phyloP scores from a whole-genome alignment of 2,797 vertebrate genomes.

The Meda fulgida region DNA sequence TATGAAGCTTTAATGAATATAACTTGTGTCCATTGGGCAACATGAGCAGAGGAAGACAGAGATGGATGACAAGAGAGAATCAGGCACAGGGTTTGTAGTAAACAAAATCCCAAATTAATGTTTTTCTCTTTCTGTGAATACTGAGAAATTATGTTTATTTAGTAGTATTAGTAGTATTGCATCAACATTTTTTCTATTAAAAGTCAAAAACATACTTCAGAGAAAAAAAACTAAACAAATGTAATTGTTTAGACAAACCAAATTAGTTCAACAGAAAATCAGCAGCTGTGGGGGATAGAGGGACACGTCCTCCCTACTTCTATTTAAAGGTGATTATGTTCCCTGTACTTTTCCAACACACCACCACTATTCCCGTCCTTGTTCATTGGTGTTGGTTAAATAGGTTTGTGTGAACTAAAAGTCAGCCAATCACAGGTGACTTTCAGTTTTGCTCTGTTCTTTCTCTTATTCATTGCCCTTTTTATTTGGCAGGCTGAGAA shows the following conservation, averaged over 20 bases:
- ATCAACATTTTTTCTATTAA: not conserved
- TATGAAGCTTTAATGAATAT: conserved; percentile 75
- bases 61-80: not conserved
- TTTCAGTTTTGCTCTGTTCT: not conserved
- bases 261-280: not conserved
- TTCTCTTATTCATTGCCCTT: not conserved
- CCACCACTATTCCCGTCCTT: not conserved
- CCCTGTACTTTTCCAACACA: too few species aligned
- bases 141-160: not conserved
- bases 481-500: not conserved
- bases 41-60: conserved; percentile 38
- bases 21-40: conserved; percentile 67
- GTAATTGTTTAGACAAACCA: not conserved
- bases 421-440: not conserved
- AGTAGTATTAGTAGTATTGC: not conserved
- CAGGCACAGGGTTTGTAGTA: not conserved
- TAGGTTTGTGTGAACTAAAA: not conserved
- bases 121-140: not conserved
- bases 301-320: too few species aligned
- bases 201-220: not conserved
- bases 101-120: conserved; percentile 42
- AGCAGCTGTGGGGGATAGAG: too few species aligned
- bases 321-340: too few species aligned
- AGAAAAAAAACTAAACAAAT: not conserved
- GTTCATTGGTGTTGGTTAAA: not conserved